Evolutionary conservation across 2,888 invertebrate genomes (phyloP).

Genomic region (Syritta pipiens): DNA sequence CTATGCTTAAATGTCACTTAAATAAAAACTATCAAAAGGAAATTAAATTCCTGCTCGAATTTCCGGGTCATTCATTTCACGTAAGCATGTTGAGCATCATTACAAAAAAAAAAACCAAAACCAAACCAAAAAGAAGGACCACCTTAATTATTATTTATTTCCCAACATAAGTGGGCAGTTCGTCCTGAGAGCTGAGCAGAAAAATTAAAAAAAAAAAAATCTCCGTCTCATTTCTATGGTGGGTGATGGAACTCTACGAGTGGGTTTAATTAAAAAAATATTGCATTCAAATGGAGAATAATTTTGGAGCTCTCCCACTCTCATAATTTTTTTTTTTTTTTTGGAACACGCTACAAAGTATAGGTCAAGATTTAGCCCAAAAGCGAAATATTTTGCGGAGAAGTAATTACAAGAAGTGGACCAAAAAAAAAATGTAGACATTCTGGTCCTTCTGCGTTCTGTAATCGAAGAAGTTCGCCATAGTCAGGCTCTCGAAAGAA

Average conservation of each 20-base stretch:
- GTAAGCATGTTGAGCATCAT: conserved; percentile 30
- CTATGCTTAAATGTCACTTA: neutral
- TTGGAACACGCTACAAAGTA: conserved; percentile 10
- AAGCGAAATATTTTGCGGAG: conserved; percentile 7
- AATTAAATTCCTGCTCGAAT: conserved; percentile 22
- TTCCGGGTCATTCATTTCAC: conserved; percentile 40
- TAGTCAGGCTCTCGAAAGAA: neutral
- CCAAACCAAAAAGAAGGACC: conserved; percentile 29
- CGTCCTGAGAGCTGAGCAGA: neutral
- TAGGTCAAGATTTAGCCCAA: conserved; percentile 51
- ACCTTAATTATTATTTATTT: conserved; percentile 44
- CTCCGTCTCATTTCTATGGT: conserved; percentile 29
- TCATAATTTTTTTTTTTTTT: conserved; percentile 22
- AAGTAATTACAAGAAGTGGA: conserved; percentile 21
- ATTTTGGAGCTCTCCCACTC: conserved; percentile 19
- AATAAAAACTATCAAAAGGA: conserved; percentile 4
- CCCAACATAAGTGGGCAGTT: conserved; percentile 13
- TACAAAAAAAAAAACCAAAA: too few relatives aligned
- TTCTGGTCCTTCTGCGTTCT: neutral
- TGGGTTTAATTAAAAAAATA: conserved; percentile 48
- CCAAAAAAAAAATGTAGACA: conserved; percentile 6
- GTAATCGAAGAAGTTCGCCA: neutral
- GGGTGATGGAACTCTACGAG: conserved; percentile 20
- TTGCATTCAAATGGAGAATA: conserved; percentile 40
- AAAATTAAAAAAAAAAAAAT: neutral